Evolutionary conservation across 2,113 vertebrate species (phyloP).

Genomic region (Dunckerocampus dactyliophorus): DNA sequence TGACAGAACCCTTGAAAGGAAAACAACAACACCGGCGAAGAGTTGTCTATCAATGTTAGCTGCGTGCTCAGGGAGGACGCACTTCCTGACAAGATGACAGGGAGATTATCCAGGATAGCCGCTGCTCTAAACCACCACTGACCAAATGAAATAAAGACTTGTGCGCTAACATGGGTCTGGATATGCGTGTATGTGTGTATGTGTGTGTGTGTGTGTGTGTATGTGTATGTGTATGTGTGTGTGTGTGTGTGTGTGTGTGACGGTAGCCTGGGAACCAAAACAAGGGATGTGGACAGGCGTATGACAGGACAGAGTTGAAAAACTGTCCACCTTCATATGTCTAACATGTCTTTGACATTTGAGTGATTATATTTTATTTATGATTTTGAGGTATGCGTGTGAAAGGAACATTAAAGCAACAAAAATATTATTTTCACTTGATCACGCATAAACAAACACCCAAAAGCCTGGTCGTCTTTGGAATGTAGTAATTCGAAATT

Average conservation of each 20-base stretch:
- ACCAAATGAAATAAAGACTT: conserved; percentile 3
- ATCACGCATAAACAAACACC: conserved; percentile 69
- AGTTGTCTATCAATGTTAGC: conserved; percentile 7
- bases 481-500: conserved; percentile 72
- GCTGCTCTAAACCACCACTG: conserved; percentile 16
- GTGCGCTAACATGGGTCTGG: too few species aligned
- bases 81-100: conserved; percentile 43
- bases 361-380: too few species aligned
- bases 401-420: conserved; percentile 69
- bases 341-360: too few species aligned
- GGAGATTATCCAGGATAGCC: conserved; percentile 31
- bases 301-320: conserved; percentile 17
- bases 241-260: neutral
- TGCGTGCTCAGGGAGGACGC: conserved; percentile 5
- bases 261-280: conserved; percentile 27
- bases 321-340: too few species aligned
- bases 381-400: conserved; percentile 39
- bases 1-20: conserved; percentile 10
- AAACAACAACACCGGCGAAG: conserved; percentile 20
- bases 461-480: conserved; percentile 60
- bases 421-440: conserved; percentile 63
- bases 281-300: conserved; percentile 26
- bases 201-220: neutral
- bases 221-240: neutral
- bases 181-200: neutral